Evolutionary conservation across 2,888 invertebrate genomes (phyloP).

Genomic region (Melinaea marsaeus): DNA sequence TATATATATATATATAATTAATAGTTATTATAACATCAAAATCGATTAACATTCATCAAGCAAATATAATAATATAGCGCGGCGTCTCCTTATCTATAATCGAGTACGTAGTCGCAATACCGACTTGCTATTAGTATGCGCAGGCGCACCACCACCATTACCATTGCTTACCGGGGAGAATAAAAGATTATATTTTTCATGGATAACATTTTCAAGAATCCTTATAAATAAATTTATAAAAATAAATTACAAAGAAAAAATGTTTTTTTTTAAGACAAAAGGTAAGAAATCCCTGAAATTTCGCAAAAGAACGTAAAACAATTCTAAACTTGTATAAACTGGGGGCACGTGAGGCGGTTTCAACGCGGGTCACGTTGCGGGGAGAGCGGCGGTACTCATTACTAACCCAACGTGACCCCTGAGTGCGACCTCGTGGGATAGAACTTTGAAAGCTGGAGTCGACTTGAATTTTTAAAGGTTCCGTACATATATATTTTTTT

Average conservation of each 20-base stretch:
- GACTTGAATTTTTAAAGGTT: too few species aligned
- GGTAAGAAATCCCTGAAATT: not conserved
- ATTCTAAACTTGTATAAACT: conserved; percentile 13
- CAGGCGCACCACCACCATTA: conserved; percentile 41
- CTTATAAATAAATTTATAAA: too few species aligned
- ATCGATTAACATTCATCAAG: too few species aligned
- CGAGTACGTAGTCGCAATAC: conserved; percentile 52
- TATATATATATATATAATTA: too few species aligned
- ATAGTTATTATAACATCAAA: too few species aligned
- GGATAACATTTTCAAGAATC: too few species aligned
- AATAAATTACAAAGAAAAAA: too few species aligned
- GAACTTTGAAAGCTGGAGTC: too few species aligned
- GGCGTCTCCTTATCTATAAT: conserved; percentile 26
- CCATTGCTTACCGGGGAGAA: conserved; percentile 33
- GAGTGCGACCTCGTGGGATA: conserved; percentile 16
- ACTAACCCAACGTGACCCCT: conserved; percentile 18
- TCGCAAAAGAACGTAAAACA: not conserved
- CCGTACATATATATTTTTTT: too few species aligned
- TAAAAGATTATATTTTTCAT: too few species aligned
- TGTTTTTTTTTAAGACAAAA: not conserved
- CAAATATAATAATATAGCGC: conserved; percentile 17
- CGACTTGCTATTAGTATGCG: conserved; percentile 54
- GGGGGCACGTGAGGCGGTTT: conserved; percentile 2
- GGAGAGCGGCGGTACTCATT: not conserved
- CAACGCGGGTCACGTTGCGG: not conserved